Evolutionary conservation across 1,140 invertebrate species (phyloP).

Genomic region (Cydia fagiglandana): DNA sequence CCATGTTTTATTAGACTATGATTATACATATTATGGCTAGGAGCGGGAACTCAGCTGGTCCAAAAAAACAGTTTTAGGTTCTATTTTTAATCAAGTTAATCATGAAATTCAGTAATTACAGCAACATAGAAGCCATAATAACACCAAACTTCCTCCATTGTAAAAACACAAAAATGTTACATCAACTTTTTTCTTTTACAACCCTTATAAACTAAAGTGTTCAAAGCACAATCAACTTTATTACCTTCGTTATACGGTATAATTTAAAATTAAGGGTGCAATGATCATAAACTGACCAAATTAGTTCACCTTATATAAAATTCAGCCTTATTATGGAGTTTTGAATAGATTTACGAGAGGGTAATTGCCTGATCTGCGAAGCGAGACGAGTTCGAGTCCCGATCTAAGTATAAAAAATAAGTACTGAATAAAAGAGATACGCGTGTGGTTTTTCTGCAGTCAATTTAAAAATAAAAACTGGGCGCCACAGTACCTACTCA

Average conservation of each 20-base stretch:
- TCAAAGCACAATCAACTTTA: constrained; percentile 26
- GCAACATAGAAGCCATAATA: constrained; percentile 8
- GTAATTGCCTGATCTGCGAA: constrained; percentile 16
- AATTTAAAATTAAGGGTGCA: constrained; percentile 19
- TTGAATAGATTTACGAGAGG: constrained; percentile 23
- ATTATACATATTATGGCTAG: no score
- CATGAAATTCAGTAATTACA: background rate
- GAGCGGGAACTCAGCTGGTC: no score
- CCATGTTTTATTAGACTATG: no score
- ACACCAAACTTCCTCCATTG: background rate
- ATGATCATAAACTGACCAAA: constrained; percentile 29
- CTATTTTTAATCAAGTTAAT: background rate
- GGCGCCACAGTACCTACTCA: no score
- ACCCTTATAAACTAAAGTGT: constrained; percentile 22
- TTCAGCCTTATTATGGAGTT: constrained; percentile 27
- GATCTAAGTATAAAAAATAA: background rate
- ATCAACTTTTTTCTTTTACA: constrained; percentile 26
- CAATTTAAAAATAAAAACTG: background rate
- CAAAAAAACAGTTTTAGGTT: no score
- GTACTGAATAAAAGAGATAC: background rate
- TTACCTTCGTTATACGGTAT: background rate
- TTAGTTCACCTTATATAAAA: constrained; percentile 24
- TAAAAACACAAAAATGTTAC: constrained; percentile 18
- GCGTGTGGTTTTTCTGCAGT: background rate
- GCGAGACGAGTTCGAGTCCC: constrained; percentile 13